Evolutionary conservation across 92 coral and sea anemone genomes (phyloP).

Genomic region (Epizoanthus illoricatus): DNA sequence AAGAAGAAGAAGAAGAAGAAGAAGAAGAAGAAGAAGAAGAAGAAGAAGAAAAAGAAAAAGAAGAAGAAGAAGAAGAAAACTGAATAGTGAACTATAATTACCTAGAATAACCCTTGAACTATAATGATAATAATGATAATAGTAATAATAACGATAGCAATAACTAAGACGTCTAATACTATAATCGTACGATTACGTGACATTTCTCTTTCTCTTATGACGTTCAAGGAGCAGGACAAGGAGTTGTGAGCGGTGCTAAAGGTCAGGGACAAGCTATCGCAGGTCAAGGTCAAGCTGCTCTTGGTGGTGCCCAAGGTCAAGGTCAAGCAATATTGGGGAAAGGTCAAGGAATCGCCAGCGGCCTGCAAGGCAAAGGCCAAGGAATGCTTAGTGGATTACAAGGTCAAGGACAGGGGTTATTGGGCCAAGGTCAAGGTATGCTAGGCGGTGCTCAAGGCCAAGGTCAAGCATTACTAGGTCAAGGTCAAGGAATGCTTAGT

Average conservation of each 20-base stretch:
- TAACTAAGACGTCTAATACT: too few species aligned
- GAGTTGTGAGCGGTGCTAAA: conserved; percentile 1
- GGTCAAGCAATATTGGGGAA: conserved; percentile 60
- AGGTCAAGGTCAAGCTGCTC: conserved; percentile 37
- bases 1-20: too few species aligned
- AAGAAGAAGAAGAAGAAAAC: too few species aligned
- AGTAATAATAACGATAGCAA: too few species aligned
- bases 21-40: too few species aligned
- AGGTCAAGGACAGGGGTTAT: conserved; percentile 59
- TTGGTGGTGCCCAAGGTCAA: conserved; percentile 53
- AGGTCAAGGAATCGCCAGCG: conserved; percentile 54
- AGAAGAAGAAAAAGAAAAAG: too few species aligned
- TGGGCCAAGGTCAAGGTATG: conserved; percentile 54
- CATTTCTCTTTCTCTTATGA: not conserved
- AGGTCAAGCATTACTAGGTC: conserved; percentile 62
- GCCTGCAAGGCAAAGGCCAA: conserved; percentile 52
- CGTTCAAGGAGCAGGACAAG: conserved; percentile 23
- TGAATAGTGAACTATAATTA: too few species aligned
- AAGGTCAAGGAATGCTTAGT: conserved; percentile 56
- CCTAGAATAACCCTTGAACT: too few species aligned
- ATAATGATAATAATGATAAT: too few species aligned
- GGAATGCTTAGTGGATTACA: conserved; percentile 37
- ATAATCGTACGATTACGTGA: not conserved
- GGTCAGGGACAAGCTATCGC: conserved; percentile 39
- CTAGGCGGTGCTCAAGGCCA: conserved; percentile 59